A percentile compares a stretch with the other conserved stretches of the same genome.
Evolutionary conservation across 2,888 invertebrate genomes (phyloP).

Genomic region (Mesoligia furuncula): DNA sequence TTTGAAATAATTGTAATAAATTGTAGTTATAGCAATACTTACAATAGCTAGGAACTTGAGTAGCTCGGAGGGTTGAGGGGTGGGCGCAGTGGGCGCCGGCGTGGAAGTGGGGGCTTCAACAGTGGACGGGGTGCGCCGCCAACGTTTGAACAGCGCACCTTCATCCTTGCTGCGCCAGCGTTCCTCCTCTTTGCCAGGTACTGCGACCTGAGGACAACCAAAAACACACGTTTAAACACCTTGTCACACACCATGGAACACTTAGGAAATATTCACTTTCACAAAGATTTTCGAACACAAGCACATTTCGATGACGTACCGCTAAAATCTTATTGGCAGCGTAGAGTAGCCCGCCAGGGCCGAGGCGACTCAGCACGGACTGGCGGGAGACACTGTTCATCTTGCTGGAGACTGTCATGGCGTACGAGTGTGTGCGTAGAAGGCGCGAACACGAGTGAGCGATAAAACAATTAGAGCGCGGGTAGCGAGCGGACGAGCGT

Average conservation of each 20-base stretch:
- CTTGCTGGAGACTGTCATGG: constrained; percentile 89
- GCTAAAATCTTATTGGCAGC: constrained; percentile 89
- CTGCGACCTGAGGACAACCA: constrained; percentile 88
- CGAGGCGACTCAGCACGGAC: constrained; percentile 86
- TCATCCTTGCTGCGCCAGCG: constrained; percentile 87
- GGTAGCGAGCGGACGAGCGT: constrained; percentile 79
- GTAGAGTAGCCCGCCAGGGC: constrained; percentile 87
- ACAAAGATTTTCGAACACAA: constrained; percentile 68
- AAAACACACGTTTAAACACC: constrained; percentile 84
- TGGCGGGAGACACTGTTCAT: constrained; percentile 90
- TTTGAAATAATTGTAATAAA: background rate
- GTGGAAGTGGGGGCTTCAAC: constrained; percentile 75
- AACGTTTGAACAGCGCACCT: constrained; percentile 86
- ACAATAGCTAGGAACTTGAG: constrained; percentile 95
- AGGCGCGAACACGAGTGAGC: constrained; percentile 81
- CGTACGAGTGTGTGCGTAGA: constrained; percentile 78
- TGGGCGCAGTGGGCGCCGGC: constrained; percentile 72
- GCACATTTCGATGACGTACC: constrained; percentile 85
- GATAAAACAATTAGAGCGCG: constrained; percentile 75
- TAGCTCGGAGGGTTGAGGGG: constrained; percentile 84
- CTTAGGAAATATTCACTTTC: constrained; percentile 72
- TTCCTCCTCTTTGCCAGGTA: constrained; percentile 87
- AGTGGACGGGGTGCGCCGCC: constrained; percentile 82
- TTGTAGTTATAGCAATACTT: constrained; percentile 85
- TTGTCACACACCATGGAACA: constrained; percentile 73